Base-by-base conservation (phyloP, 2,797 vertebrate species). In the Lates japonicus region DNA sequence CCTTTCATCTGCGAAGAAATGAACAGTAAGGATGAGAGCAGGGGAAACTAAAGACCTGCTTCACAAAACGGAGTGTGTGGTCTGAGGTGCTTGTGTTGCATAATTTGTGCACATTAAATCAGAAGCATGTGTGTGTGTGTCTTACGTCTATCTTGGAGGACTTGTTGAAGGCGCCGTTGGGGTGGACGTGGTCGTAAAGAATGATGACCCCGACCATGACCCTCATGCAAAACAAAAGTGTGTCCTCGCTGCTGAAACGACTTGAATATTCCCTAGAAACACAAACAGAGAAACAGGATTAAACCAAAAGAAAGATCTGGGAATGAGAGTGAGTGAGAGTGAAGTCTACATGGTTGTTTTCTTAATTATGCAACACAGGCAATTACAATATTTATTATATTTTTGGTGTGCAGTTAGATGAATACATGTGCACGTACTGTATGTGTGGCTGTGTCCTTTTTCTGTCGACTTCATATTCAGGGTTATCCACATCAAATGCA, bases 191-290 rank as follows among this genome's bases (percentile, higher is more conserved):
- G 94, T 99, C 98, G 0, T 99, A 99, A 4, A 99, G 97, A 86
- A 99, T 99, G 89, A 99, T 99, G 88, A 99, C 98, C 0, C 98
- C 98, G 42, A 99, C 98, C 98, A 99, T 99, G 58, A 99, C 98
- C 89, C 98, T 93, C 98, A 99, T 98, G 94, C 98, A 99, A 90
- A 99, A 99, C 94, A 99, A 93, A 69, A 99, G 95, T 0, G 98
- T 99, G 87, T 99, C 98, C 81, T 99, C 97, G 39, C 97, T 99
- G 82, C 97, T 98, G 89, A 99, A 99, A 72, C 98, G 95, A 90
- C 97, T 99, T 1, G 97, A 96, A 85, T 99, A 99, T 80, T 99
- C 98, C 80, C 98, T 99, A 52, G n/a, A 29, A 1, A 66, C 8
- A 41, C 12, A 22, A 22, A 48, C 11, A 44, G 31, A 20, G 29